phyloP scores from a whole-genome alignment of 2,888 invertebrate species.

The Ophion ellenae region DNA sequence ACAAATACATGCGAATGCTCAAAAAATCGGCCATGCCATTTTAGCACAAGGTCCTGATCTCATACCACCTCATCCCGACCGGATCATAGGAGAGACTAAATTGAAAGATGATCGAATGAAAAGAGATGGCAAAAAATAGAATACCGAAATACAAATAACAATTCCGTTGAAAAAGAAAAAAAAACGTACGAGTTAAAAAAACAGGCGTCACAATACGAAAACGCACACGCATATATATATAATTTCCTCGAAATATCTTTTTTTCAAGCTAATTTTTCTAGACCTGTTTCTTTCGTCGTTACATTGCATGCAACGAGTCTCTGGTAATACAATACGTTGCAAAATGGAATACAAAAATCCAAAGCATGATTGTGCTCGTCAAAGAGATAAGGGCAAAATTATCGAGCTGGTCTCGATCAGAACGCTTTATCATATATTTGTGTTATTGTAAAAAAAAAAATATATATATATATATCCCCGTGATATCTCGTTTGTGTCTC shows the following conservation, averaged over 20 bases:
- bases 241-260: no score
- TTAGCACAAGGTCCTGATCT: constrained; percentile 23
- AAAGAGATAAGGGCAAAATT: constrained; percentile 24
- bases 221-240: constrained; percentile 2
- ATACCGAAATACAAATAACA: neutral
- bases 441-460: constrained; percentile 34
- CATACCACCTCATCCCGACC: no score
- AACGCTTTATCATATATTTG: constrained; percentile 37
- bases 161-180: neutral
- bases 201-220: neutral
- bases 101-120: neutral
- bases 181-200: neutral
- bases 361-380: constrained; percentile 33
- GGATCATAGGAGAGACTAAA: no score
- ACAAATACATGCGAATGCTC: neutral
- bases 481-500: constrained; percentile 48
- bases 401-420: constrained; percentile 60
- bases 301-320: neutral
- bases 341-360: neutral
- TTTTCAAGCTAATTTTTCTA: constrained; percentile 1
- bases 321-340: neutral
- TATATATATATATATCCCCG: constrained; percentile 29
- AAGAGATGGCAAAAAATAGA: neutral
- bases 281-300: neutral
- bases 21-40: constrained; percentile 27